Evolutionary conservation across 2,888 invertebrate genomes (phyloP), one percentile per base, ranked within the genome.

Genomic region (Itoplectis maculator): DNA sequence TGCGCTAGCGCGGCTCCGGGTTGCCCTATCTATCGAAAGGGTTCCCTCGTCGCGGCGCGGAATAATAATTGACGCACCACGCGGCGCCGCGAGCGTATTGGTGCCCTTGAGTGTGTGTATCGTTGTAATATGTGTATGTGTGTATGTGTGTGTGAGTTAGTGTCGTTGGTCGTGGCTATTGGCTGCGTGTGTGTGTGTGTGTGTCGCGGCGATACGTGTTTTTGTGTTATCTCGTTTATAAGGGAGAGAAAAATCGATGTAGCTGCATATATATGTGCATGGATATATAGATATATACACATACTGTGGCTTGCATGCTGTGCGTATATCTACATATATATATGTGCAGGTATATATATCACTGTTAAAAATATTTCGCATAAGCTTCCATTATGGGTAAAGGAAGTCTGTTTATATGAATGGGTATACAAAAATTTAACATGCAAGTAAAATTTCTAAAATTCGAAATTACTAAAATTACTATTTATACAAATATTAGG

Each of bases 191-290:
- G 51, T 45, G 23, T 49, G 23, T 49, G 42, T 65, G 66, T 59
- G 61, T 75, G 54, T 61, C 63, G 61, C 59, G 15, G 23, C 23
- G 23, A 23, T 20, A 42, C 37, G 63, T 66, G 66, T 61, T 72
- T 74, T 77, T 73, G 47, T 76, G 47, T 23, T 8, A 70, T 82
- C 75, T 51, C 82, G 65, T 82, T 75, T 82, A 79, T 75, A 75
- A 65, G 86, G 75, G 84, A 69, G 81, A 88, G 88, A 91, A 92
- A 92, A 92, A 92, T 92, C 92, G 91, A 92, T 92, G 89, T 89
- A 92, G 92, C 92, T 90, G 84, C 68, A 76, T 80, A 63, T 59
- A 29, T 42, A 68, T 40, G 13, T 20, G 54, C 11, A 49, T 45
- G 37, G 29, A 11, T 11, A 15, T 18, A 54, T 35, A 63, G 23